Conservation (phyloP, 2,113 vertebrate species). For the Epinephelus cyanopodus region DNA sequence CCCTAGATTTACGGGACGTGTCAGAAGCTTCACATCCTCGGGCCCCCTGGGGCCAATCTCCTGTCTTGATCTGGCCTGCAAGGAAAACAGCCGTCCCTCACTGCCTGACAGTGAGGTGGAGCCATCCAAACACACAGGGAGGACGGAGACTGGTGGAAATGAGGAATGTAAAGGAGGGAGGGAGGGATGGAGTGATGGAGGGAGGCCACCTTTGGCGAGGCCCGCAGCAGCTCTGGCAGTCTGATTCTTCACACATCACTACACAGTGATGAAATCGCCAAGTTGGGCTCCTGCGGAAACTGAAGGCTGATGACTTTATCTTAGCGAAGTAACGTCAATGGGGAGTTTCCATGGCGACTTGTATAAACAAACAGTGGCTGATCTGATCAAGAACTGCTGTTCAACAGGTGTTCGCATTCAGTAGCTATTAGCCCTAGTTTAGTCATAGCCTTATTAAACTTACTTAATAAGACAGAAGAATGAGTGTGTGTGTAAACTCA, state of each 20-base stretch:
- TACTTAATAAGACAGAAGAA: slow-evolving; percentile 41
- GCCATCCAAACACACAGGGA: slow-evolving; percentile 79
- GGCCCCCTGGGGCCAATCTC: slow-evolving; percentile 77
- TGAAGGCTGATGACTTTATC: slow-evolving; percentile 65
- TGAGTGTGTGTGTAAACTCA: slow-evolving; percentile 19
- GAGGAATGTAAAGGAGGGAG: slow-evolving; percentile 73
- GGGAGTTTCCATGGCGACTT: slow-evolving; percentile 54
- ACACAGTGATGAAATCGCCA: slow-evolving; percentile 55
- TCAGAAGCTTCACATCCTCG: slow-evolving; percentile 80
- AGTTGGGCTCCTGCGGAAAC: slow-evolving; percentile 50
- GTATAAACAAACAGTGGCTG: slow-evolving; percentile 57
- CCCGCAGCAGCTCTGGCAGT: slow-evolving; percentile 55
- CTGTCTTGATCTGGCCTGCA: slow-evolving; percentile 81
- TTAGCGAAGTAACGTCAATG: slow-evolving; percentile 39
- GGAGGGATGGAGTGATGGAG: slow-evolving; percentile 48
- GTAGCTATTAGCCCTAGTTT: slow-evolving; percentile 44
- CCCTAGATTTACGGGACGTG: slow-evolving; percentile 81
- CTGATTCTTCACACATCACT: slow-evolving; percentile 54
- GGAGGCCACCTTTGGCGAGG: slow-evolving; percentile 73
- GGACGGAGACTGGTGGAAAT: slow-evolving; percentile 74
- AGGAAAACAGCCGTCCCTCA: slow-evolving; percentile 83
- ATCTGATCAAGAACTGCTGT: slow-evolving; percentile 57
- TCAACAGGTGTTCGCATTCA: slow-evolving; percentile 74
- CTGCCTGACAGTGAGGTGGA: slow-evolving; percentile 78
- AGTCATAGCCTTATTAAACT: slow-evolving; percentile 56